Percentiles rank a stretch among this genome's conserved stretches.
phyloP scores from a whole-genome alignment of 2,797 vertebrate species.

The Fratercula arctica region DNA sequence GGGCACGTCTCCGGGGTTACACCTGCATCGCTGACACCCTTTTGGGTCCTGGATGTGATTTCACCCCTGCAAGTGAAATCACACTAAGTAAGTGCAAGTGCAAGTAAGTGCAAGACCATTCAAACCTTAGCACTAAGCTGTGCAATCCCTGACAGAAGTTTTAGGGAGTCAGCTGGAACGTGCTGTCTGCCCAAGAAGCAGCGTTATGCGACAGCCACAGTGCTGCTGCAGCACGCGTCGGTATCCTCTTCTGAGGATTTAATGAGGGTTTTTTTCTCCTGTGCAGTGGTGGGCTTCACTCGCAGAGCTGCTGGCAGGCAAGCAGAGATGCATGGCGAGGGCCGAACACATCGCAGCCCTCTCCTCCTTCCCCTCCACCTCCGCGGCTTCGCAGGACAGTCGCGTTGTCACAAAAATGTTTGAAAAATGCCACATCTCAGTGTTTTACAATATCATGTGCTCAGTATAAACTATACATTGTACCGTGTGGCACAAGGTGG shows the following conservation, averaged over 20 bases:
- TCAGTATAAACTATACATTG: background rate
- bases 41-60: background rate
- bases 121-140: background rate
- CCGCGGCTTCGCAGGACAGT: background rate
- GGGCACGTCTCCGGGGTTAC: background rate
- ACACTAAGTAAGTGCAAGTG: too few species aligned
- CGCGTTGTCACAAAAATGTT: background rate
- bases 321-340: fast-evolving
- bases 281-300: background rate
- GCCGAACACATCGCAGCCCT: fast-evolving
- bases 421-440: background rate
- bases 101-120: background rate
- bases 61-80: background rate
- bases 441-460: background rate
- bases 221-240: background rate
- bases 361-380: fast-evolving
- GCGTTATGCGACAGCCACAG: background rate
- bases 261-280: background rate
- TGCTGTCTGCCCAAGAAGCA: background rate
- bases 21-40: background rate
- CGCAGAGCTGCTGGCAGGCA: background rate
- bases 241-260: background rate
- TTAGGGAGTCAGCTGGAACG: fast-evolving
- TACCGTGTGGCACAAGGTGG: background rate
- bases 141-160: background rate